phyloP scores from a whole-genome alignment of 1,140 invertebrate genomes.

The Drosophila azteca region DNA sequence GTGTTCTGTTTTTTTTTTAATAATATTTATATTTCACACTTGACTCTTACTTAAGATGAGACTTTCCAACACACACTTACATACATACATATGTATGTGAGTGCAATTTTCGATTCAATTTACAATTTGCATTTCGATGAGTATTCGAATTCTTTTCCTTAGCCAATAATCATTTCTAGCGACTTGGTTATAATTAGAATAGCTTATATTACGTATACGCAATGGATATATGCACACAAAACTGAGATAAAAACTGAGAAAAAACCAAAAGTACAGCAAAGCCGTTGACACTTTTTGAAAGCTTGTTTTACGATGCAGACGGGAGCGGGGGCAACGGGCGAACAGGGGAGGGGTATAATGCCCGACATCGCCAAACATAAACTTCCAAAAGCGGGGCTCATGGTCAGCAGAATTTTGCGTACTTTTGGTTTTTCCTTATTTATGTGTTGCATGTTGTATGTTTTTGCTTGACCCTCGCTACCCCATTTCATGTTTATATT shows the following conservation, averaged over 20 bases:
- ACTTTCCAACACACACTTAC: conserved; percentile 4
- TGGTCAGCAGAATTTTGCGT: conserved; percentile 61
- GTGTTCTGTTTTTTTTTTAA: not conserved
- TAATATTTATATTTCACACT: conserved; percentile 1
- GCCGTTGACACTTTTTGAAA: conserved; percentile 71
- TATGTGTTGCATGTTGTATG: not conserved
- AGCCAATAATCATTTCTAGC: not conserved
- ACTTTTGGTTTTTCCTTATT: conserved; percentile 55
- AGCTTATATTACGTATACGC: conserved; percentile 67
- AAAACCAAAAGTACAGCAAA: conserved; percentile 71
- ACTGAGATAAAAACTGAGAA: not conserved
- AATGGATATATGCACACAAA: conserved; percentile 51
- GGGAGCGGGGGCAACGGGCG: no score
- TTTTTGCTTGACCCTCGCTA: conserved; percentile 1
- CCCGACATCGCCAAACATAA: conserved; percentile 37
- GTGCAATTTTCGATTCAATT: conserved; percentile 20
- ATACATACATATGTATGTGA: not conserved
- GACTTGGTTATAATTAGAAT: not conserved
- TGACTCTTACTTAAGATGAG: conserved; percentile 11
- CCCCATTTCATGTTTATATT: conserved; percentile 16
- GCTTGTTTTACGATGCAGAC: conserved; percentile 51
- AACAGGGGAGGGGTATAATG: not conserved
- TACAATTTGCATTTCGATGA: conserved; percentile 25
- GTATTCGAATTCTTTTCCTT: conserved; percentile 43
- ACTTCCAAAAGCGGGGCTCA: conserved; percentile 75